Evolutionary conservation across 2,797 vertebrate species (phyloP).

Genomic region (Diglossa cyanea): DNA sequence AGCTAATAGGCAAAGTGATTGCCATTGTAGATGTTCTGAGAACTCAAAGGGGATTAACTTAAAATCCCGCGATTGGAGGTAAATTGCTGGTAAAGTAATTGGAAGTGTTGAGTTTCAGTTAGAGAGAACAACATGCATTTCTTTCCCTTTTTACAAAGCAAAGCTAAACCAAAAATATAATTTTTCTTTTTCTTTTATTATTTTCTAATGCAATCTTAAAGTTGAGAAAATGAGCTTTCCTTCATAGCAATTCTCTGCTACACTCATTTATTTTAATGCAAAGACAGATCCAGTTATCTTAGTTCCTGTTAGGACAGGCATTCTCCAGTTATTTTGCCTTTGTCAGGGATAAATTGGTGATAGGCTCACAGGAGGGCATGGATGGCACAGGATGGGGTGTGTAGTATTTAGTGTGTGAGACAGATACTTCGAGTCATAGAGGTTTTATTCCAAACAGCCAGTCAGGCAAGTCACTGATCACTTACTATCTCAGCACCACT

Average conservation of each 20-base stretch:
- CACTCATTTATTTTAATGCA: neutral
- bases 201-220: neutral
- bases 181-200: neutral
- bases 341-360: neutral
- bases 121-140: neutral
- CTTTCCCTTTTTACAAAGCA: neutral
- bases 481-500: neutral
- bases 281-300: neutral
- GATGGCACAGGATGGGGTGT: neutral
- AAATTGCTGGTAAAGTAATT: conserved; percentile 60
- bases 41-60: conserved; percentile 48
- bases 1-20: conserved; percentile 46
- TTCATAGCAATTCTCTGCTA: neutral
- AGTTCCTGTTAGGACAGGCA: neutral
- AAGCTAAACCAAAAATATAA: neutral
- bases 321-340: neutral
- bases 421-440: rapidly evolving
- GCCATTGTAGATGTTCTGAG: conserved; percentile 42
- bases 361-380: neutral
- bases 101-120: conserved; percentile 34
- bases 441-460: neutral
- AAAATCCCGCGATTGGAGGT: conserved; percentile 47
- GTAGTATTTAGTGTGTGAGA: rapidly evolving
- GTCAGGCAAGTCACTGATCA: neutral
- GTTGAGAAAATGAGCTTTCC: neutral